Percentiles rank a stretch among this genome's conserved stretches.
Conservation (phyloP, 2,888 invertebrate genomes). For the Ectemnius cavifrons region DNA sequence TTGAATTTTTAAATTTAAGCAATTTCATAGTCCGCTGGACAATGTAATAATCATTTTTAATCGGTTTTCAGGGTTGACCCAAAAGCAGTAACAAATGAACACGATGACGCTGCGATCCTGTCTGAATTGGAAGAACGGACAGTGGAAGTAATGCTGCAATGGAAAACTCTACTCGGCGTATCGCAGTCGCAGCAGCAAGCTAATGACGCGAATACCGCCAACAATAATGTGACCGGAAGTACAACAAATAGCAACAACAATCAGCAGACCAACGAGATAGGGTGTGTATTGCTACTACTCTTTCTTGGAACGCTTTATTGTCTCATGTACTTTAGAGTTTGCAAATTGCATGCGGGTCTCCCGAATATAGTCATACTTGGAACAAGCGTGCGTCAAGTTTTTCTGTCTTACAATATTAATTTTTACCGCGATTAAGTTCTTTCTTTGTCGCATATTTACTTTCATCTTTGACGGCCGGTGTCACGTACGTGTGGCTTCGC, state of each 20-base stretch:
- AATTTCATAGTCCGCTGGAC: no score
- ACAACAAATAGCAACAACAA: conserved; percentile 67
- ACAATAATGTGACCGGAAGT: conserved; percentile 70
- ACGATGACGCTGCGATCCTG: conserved; percentile 80
- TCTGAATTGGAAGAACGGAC: conserved; percentile 79
- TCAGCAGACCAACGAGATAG: conserved; percentile 69
- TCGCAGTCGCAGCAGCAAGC: conserved; percentile 70
- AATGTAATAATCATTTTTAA: no score
- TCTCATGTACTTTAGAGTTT: conserved; percentile 16
- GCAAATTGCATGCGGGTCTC: background rate
- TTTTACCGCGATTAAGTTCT: no score
- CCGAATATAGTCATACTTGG: no score
- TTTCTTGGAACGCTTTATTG: conserved; percentile 18
- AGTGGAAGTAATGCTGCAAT: conserved; percentile 80
- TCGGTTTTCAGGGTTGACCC: conserved; percentile 68
- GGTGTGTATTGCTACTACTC: conserved; percentile 68
- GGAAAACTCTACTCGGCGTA: conserved; percentile 79
- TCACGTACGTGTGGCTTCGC: no score
- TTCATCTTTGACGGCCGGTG: no score
- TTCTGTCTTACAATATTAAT: no score
- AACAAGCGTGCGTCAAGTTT: no score
- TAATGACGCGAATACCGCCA: conserved; percentile 68
- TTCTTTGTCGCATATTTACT: no score
- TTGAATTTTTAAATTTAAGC: no score
- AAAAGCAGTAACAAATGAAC: conserved; percentile 78